Evolutionary conservation across 2,888 invertebrate genomes (phyloP).

Genomic region (Agapostemon virescens): DNA sequence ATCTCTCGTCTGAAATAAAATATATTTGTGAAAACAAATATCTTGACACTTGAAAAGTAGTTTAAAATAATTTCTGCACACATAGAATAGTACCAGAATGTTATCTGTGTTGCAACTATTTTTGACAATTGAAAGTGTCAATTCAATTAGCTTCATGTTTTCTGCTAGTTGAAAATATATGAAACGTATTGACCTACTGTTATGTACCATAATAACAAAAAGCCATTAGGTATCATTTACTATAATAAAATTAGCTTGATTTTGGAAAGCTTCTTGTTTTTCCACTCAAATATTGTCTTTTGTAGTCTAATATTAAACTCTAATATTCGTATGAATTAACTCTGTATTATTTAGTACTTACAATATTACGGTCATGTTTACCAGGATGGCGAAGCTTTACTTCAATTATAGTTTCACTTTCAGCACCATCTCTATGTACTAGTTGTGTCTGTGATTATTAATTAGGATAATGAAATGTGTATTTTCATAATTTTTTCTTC

Average conservation of each 20-base stretch:
- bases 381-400: conserved; percentile 94
- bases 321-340: neutral
- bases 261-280: neutral
- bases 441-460: conserved; percentile 87
- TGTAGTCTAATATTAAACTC: too few relatives aligned
- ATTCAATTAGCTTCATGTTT: too few relatives aligned
- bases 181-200: too few relatives aligned
- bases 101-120: too few relatives aligned
- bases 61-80: neutral
- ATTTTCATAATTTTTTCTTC: conserved; percentile 29
- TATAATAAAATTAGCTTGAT: too few relatives aligned
- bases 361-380: conserved; percentile 89
- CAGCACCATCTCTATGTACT: conserved; percentile 91
- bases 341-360: conserved; percentile 74
- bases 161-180: too few relatives aligned
- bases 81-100: neutral
- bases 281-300: too few relatives aligned
- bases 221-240: neutral
- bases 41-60: neutral
- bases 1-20: conserved; percentile 85
- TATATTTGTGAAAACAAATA: neutral
- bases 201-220: neutral
- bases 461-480: conserved; percentile 5
- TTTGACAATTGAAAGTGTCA: too few relatives aligned
- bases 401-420: conserved; percentile 95